A percentile compares a stretch with the other conserved stretches of the same genome.
Evolutionary conservation across 2,113 vertebrate species (phyloP).

Genomic region (Petroica traversi): DNA sequence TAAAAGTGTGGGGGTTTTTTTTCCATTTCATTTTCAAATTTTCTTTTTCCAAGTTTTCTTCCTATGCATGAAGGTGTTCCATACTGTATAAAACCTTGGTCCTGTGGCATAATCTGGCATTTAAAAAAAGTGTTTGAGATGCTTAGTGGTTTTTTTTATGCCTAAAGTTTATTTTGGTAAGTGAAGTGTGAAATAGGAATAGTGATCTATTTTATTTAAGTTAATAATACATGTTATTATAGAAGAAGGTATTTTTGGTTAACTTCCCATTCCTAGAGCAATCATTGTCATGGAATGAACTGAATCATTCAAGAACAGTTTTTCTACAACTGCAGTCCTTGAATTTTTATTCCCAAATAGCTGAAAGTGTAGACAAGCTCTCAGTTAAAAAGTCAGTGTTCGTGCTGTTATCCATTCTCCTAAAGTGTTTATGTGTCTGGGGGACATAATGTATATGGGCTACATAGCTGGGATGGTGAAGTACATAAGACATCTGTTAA

Average conservation of each 20-base stretch:
- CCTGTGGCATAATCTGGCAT: not conserved
- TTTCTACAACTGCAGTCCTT: constrained; percentile 5
- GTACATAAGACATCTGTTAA: constrained; percentile 26
- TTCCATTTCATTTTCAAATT: not conserved
- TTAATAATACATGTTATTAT: not conserved
- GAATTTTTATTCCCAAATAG: constrained; percentile 12
- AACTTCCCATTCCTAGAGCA: not conserved
- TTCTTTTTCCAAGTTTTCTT: not conserved
- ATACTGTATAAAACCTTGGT: not conserved
- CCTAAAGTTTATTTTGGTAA: not conserved
- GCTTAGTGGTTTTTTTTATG: not conserved
- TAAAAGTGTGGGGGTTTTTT: not conserved
- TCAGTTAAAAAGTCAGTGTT: not conserved
- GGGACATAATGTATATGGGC: not conserved
- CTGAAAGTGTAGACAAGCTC: not conserved
- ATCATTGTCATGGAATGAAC: not conserved
- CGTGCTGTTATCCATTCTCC: not conserved
- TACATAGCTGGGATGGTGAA: constrained; percentile 2
- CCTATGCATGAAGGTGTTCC: not conserved
- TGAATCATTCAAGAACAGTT: not conserved
- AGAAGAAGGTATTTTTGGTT: not conserved
- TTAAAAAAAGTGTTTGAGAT: not conserved
- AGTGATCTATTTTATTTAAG: not conserved
- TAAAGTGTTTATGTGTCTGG: constrained; percentile 26
- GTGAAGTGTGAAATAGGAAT: not conserved